Conservation (phyloP, 2,113 vertebrate species). For the Neodon shergylaensis region DNA sequence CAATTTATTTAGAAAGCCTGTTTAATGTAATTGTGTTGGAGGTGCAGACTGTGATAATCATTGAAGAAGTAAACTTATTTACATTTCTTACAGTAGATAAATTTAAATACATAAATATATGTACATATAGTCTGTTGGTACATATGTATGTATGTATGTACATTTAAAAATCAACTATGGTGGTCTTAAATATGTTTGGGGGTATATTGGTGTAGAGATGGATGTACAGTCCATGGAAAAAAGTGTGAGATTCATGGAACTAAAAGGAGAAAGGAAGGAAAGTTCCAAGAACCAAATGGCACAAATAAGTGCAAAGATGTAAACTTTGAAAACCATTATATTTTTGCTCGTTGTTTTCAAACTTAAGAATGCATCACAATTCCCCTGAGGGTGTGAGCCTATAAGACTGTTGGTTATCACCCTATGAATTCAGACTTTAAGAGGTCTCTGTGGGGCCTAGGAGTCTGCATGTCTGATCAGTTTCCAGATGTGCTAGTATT, state of each 20-base stretch:
- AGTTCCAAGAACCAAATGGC: background rate
- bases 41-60: background rate
- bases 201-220: background rate
- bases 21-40: background rate
- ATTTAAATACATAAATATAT: background rate
- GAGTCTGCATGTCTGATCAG: background rate
- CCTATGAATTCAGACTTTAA: background rate
- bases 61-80: background rate
- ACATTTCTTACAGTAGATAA: background rate
- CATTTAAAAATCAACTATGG: background rate
- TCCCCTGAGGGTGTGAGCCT: background rate
- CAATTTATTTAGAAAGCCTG: background rate
- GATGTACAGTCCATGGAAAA: background rate
- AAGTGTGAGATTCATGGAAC: background rate
- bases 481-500: background rate
- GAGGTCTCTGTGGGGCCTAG: background rate
- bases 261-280: background rate
- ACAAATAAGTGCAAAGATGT: background rate
- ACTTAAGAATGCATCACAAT: background rate
- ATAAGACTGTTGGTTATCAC: background rate
- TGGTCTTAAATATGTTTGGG: background rate
- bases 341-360: background rate
- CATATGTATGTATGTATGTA: background rate
- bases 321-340: background rate
- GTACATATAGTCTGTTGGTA: background rate